Evolutionary conservation across 2,113 vertebrate species (phyloP), one percentile per base, ranked within the genome.

Genomic region (Dolichallabes microphthalmus): DNA sequence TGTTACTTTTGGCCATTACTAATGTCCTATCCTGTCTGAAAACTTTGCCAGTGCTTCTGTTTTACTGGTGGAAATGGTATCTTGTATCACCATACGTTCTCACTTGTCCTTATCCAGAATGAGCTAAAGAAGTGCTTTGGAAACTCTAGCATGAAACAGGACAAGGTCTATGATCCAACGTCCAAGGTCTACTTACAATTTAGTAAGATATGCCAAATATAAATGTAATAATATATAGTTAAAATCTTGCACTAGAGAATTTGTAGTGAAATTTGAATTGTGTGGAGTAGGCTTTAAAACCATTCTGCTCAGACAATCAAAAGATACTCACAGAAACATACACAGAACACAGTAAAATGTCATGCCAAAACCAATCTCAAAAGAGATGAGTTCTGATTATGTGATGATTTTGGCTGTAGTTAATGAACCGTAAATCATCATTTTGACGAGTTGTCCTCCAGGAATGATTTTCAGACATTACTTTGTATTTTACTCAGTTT

Each of bases 401-500:
- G 27, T 57, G 76, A 27, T 80, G 35, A 35, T 63, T 80, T 80
- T 45, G 57, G 58, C 30, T 63, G 58, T 50, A 80, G 58, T 13
- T 64, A 80, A 80, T 64, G 13, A 50, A 63, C 25, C 50, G 58
- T 80, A 63, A 80, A 80, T 80, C 78, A 80, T 80, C 32, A 10
- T 4, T 50, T 63, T 80, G 32, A 80, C 35, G 17, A 50, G 58
- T 9, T 45, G 78, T 35, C 58, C 25, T 50, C 25, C 11, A 80
- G 22, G 76, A 35, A 58, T 58, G 30, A 60, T 60, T 25, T 1
- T 60, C 76, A 60, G 55, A 17, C 80, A 82, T 55, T 25, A n/a
- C 63, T 82, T 82, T 66, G 30, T 82, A 52, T 82, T 66, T 82
- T 27, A 58, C 52, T 35, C 32, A 81, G 60, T 39, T 35, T 8